Conservation (phyloP, 2,113 vertebrate genomes). For the Cryptoleucopteryx plumbea region DNA sequence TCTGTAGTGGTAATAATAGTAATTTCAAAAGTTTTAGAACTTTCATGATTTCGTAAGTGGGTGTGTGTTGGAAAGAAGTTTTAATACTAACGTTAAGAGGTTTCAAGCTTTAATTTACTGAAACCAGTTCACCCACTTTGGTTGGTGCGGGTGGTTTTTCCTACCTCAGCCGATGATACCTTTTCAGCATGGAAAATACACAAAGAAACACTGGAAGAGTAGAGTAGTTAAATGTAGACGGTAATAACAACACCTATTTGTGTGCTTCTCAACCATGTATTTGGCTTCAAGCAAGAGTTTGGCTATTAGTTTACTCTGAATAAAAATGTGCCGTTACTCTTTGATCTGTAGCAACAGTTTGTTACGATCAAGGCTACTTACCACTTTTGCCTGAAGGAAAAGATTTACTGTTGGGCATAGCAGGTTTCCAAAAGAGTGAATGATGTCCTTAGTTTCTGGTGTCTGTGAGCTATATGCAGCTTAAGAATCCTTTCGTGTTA, state of each 20-base stretch:
- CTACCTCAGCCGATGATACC: not conserved
- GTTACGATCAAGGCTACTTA: not conserved
- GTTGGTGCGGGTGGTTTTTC: not conserved
- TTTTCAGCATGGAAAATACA: not conserved
- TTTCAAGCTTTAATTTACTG: not conserved
- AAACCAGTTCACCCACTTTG: not conserved
- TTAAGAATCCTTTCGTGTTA: not conserved
- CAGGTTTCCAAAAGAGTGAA: slow-evolving; percentile 1
- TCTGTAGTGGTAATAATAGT: not conserved
- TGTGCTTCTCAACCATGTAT: not conserved
- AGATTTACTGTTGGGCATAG: not conserved
- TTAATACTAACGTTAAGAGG: not conserved
- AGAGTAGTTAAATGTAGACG: not conserved
- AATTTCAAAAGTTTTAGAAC: not conserved
- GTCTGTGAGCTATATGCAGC: not conserved
- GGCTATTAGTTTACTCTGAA: not conserved
- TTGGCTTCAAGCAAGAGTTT: not conserved
- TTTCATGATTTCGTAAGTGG: not conserved
- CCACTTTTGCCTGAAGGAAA: not conserved
- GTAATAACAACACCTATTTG: not conserved
- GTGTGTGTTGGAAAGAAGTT: not conserved
- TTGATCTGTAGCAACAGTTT: not conserved
- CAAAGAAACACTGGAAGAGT: not conserved
- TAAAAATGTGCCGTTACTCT: slow-evolving; percentile 3
- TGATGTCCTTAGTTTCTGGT: not conserved